Conservation (phyloP, 2,113 vertebrate genomes). For the Dasyurus viverrinus region DNA sequence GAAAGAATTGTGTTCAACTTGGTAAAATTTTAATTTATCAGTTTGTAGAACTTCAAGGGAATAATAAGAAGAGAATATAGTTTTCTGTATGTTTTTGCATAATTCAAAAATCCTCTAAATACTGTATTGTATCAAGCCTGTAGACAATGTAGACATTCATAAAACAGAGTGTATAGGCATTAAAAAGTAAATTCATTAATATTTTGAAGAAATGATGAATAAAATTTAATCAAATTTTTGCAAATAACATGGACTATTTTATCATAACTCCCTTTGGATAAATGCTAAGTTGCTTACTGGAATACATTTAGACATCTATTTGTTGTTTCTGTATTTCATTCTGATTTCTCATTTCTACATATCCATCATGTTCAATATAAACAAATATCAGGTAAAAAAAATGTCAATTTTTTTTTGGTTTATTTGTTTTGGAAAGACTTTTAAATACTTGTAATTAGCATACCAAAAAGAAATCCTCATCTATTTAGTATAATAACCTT, state of each 20-base stretch:
- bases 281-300: background rate
- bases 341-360: background rate
- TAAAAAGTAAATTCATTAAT: background rate
- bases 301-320: background rate
- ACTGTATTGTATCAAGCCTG: background rate
- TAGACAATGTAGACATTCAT: background rate
- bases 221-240: background rate
- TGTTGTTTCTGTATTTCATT: background rate
- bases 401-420: background rate
- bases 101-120: background rate
- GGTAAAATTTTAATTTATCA: background rate
- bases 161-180: background rate
- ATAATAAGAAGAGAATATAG: background rate
- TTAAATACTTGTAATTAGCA: background rate
- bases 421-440: background rate
- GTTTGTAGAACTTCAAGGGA: background rate
- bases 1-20: background rate
- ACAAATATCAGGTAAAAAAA: background rate
- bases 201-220: background rate
- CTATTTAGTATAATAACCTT: background rate
- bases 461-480: background rate
- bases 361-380: background rate
- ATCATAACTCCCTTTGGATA: background rate
- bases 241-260: background rate
- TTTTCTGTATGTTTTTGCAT: background rate